These are phyloP conservation scores for Leptonema lineaticorne DNA, from an alignment of 1,140 invertebrate genomes.

Conservation along the genomic window DNA sequence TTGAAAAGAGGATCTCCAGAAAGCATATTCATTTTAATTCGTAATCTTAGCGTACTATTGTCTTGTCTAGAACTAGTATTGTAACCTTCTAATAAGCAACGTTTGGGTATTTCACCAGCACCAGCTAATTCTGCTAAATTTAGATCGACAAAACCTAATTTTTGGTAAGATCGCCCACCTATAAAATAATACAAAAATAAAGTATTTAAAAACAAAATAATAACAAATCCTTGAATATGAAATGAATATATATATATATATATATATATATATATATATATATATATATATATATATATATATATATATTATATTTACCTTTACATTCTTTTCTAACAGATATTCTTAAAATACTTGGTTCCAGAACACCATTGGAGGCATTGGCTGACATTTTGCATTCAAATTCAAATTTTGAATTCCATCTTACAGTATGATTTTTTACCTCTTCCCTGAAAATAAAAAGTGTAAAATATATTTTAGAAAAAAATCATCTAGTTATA, in stretches of 20 bases:
- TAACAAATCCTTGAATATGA: too few relatives aligned
- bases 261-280: slow-evolving; percentile 9
- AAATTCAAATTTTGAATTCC: slow-evolving; percentile 89
- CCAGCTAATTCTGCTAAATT: slow-evolving; percentile 96
- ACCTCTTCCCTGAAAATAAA: slow-evolving; percentile 82
- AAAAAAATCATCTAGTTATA: too few relatives aligned
- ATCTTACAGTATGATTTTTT: slow-evolving; percentile 87
- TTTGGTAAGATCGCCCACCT: slow-evolving; percentile 90
- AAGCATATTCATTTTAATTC: slow-evolving; percentile 90
- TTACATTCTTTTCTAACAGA: slow-evolving; percentile 92
- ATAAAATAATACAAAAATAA: slow-evolving; percentile 28
- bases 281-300: slow-evolving; percentile 8
- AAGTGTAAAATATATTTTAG: too few relatives aligned
- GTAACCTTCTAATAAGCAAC: slow-evolving; percentile 92
- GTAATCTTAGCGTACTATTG: slow-evolving; percentile 91
- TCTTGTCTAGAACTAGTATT: slow-evolving; percentile 88
- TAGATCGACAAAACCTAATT: slow-evolving; percentile 94
- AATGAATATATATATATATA: slow-evolving; percentile 7
- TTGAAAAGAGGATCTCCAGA: slow-evolving; percentile 96
- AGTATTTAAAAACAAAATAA: background rate
- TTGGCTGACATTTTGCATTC: slow-evolving; percentile 96
- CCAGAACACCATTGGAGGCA: slow-evolving; percentile 88
- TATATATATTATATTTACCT: slow-evolving; percentile 46
- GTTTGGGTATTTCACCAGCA: slow-evolving; percentile 78
- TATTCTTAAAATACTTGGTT: slow-evolving; percentile 87